These are phyloP conservation scores for Thamnaconus septentrionalis DNA, from an alignment of 2,113 vertebrate species.

Conservation along the genomic window DNA sequence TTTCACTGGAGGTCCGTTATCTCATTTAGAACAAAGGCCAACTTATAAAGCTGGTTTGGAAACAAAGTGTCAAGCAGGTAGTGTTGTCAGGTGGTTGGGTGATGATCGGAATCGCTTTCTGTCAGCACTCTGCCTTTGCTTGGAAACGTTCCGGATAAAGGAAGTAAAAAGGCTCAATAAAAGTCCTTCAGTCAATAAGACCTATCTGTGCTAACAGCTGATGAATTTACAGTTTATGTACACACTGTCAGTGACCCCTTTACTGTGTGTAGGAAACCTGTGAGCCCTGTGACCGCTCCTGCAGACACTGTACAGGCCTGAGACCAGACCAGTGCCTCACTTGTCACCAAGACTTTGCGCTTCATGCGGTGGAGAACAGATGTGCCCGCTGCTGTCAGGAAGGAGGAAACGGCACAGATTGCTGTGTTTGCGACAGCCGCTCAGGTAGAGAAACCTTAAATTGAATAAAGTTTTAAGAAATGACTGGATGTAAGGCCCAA, in stretches of 20 bases:
- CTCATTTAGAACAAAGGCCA: too few relatives aligned
- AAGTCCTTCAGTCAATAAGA: too few relatives aligned
- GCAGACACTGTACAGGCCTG: constrained; percentile 71
- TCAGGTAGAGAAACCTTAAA: constrained; percentile 62
- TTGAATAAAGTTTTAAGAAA: not conserved
- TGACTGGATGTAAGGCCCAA: not conserved
- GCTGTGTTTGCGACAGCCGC: constrained; percentile 74
- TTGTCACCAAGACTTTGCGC: constrained; percentile 65
- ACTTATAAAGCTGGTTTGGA: too few relatives aligned
- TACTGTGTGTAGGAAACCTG: constrained; percentile 64
- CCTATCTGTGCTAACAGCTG: too few relatives aligned
- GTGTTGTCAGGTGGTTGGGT: too few relatives aligned
- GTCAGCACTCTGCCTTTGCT: too few relatives aligned
- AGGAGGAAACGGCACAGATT: constrained; percentile 56
- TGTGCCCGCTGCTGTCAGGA: constrained; percentile 74
- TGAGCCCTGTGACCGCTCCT: constrained; percentile 73
- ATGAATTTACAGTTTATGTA: too few relatives aligned
- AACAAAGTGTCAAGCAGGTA: too few relatives aligned
- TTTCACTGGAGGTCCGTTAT: constrained; percentile 65
- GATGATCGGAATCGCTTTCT: too few relatives aligned
- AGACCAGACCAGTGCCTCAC: constrained; percentile 74
- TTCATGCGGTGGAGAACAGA: constrained; percentile 67
- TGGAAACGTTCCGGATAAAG: too few relatives aligned
- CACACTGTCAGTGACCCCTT: too few relatives aligned
- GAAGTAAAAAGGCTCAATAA: too few relatives aligned